Percentiles rank a stretch among this genome's conserved stretches.
phyloP scores from a whole-genome alignment of 2,113 vertebrate genomes.

The Kryptolebias marmoratus region DNA sequence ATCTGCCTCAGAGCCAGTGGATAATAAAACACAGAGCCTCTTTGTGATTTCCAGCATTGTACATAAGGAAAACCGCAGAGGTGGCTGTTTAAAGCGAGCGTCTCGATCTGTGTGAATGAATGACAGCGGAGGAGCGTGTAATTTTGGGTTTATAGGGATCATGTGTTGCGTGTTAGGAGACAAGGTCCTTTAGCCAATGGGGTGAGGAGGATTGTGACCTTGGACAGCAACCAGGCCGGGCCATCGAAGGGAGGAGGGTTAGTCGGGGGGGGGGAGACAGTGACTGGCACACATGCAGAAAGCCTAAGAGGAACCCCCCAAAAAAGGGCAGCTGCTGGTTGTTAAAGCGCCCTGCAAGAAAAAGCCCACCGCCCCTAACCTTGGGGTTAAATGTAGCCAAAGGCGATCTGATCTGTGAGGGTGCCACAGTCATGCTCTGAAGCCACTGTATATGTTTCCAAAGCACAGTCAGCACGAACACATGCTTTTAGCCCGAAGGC shows the following conservation, averaged over 20 bases:
- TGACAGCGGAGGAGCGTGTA: slow-evolving; percentile 27
- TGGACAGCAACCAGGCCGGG: slow-evolving; percentile 58
- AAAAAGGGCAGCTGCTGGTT: slow-evolving; percentile 60
- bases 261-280: slow-evolving; percentile 34
- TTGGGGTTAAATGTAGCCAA: slow-evolving; percentile 76
- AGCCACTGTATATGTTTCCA: slow-evolving; percentile 49
- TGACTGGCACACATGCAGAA: slow-evolving; percentile 52
- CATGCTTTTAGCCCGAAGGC: slow-evolving; percentile 69
- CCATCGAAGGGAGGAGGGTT: slow-evolving; percentile 12
- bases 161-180: slow-evolving; percentile 43
- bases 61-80: slow-evolving; percentile 31
- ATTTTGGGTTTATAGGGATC: slow-evolving; percentile 41
- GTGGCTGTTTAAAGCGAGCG: slow-evolving; percentile 26
- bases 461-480: slow-evolving; percentile 66
- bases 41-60: slow-evolving; percentile 50
- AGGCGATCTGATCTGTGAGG: slow-evolving; percentile 71
- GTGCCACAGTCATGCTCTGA: slow-evolving; percentile 61
- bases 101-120: slow-evolving; percentile 22
- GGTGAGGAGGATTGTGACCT: slow-evolving; percentile 54
- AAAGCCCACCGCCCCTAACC: slow-evolving; percentile 60
- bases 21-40: slow-evolving; percentile 42
- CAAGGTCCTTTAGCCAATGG: slow-evolving; percentile 38
- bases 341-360: slow-evolving; percentile 56
- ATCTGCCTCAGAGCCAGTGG: slow-evolving; percentile 65
- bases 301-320: slow-evolving; percentile 54